Conservation (phyloP, 2,797 vertebrate genomes). For the Spinus olivaceus region DNA sequence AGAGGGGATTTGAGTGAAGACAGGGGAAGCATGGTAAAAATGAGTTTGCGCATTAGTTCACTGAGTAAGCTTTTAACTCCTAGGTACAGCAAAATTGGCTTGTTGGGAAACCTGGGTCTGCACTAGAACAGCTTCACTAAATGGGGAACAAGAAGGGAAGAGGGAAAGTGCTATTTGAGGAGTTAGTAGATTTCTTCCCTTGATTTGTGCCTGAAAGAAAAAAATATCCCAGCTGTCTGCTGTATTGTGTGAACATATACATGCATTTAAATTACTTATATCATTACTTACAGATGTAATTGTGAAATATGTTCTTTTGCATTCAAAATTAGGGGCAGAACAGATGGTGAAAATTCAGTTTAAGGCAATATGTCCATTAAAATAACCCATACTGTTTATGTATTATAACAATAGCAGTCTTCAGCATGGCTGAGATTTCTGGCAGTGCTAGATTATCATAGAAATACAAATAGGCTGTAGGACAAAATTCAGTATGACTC, state of each 20-base stretch:
- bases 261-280: slow-evolving; percentile 82
- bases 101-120: slow-evolving; percentile 25
- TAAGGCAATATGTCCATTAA: slow-evolving; percentile 80
- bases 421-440: slow-evolving; percentile 38
- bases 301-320: slow-evolving; percentile 81
- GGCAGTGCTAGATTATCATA: not conserved
- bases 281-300: slow-evolving; percentile 85
- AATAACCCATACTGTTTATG: slow-evolving; percentile 72
- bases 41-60: slow-evolving; percentile 58
- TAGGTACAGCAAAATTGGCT: slow-evolving; percentile 40
- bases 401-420: slow-evolving; percentile 66
- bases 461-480: not conserved
- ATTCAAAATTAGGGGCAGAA: slow-evolving; percentile 76
- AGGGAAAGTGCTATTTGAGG: slow-evolving; percentile 11
- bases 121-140: slow-evolving; percentile 28
- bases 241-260: slow-evolving; percentile 76
- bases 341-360: slow-evolving; percentile 78
- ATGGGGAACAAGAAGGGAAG: not conserved
- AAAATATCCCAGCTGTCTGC: slow-evolving; percentile 73
- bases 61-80: slow-evolving; percentile 68
- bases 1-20: slow-evolving; percentile 68
- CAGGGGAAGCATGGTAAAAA: slow-evolving; percentile 65
- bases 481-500: not conserved
- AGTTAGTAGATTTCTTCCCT: slow-evolving; percentile 51
- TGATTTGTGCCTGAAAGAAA: slow-evolving; percentile 69